These are phyloP conservation scores for Chinchilla lanigera DNA, from an alignment of 2,113 vertebrate genomes.

Conservation along the genomic window DNA sequence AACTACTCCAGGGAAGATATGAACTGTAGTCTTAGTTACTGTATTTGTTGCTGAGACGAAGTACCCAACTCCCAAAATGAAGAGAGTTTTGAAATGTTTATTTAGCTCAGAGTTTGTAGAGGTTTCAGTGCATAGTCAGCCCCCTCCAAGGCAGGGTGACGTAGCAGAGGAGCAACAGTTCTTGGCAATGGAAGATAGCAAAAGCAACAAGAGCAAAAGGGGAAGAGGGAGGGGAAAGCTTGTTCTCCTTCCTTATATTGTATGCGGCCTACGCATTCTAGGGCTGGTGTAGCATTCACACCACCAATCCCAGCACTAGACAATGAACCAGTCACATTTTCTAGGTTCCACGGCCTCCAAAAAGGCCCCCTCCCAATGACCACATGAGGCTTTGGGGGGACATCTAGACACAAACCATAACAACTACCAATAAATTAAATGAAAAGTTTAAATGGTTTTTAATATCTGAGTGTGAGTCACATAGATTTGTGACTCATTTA, in stretches of 20 bases:
- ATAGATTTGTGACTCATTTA: neutral
- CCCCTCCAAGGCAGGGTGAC: neutral
- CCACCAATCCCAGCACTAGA: neutral
- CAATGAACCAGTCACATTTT: neutral
- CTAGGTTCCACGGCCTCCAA: neutral
- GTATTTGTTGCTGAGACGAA: neutral
- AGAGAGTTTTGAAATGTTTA: neutral
- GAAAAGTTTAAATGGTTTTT: neutral
- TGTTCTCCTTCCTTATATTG: neutral
- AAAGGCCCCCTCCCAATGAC: neutral
- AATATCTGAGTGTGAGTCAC: neutral
- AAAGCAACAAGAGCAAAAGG: neutral
- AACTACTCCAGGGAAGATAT: neutral
- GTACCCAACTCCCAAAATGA: neutral
- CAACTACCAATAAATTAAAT: neutral
- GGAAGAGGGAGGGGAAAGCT: neutral
- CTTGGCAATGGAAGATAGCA: neutral
- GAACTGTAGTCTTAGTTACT: too few relatives aligned
- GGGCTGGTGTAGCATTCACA: neutral
- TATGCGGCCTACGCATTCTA: neutral
- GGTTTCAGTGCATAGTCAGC: neutral
- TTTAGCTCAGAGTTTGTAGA: neutral
- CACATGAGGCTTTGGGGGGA: neutral
- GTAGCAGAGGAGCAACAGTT: neutral
- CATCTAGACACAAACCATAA: neutral